Evolutionary conservation across 1,140 invertebrate species (phyloP).

Genomic region (Metaphire vulgaris): DNA sequence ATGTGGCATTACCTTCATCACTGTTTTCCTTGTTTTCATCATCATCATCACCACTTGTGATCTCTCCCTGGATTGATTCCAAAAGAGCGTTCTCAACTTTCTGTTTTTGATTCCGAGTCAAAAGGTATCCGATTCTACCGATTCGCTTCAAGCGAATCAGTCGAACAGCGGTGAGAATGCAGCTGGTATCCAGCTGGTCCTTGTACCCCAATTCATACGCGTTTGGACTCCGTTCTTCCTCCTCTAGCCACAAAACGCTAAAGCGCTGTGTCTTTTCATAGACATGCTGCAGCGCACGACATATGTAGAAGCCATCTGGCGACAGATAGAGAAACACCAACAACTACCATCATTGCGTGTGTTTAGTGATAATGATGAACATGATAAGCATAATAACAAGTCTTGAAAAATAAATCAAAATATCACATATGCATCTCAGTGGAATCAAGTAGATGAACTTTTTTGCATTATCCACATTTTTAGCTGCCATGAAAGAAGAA

Average conservation of each 20-base stretch:
- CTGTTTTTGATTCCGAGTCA: neutral
- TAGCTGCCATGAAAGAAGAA: too few species aligned
- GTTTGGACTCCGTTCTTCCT: neutral
- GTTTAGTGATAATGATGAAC: too few species aligned
- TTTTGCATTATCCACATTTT: too few species aligned
- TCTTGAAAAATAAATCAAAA: too few species aligned
- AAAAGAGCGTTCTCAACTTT: neutral
- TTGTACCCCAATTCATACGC: neutral
- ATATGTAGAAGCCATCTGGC: neutral
- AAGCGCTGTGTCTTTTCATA: neutral
- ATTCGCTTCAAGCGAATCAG: neutral
- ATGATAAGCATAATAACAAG: too few species aligned
- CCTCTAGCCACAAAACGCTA: neutral
- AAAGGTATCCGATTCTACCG: neutral
- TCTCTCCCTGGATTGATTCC: neutral
- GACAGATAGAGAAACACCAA: neutral
- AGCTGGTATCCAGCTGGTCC: neutral
- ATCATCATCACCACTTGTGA: too few species aligned
- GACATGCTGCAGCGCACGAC: neutral
- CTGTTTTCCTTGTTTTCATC: neutral
- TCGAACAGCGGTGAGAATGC: neutral
- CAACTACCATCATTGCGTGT: too few species aligned
- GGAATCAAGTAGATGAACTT: too few species aligned
- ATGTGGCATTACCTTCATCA: neutral
- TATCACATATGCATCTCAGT: too few species aligned